These are phyloP conservation scores for Dicrurus megarhynchus DNA, from an alignment of 2,113 vertebrate genomes.

Conservation along the genomic window DNA sequence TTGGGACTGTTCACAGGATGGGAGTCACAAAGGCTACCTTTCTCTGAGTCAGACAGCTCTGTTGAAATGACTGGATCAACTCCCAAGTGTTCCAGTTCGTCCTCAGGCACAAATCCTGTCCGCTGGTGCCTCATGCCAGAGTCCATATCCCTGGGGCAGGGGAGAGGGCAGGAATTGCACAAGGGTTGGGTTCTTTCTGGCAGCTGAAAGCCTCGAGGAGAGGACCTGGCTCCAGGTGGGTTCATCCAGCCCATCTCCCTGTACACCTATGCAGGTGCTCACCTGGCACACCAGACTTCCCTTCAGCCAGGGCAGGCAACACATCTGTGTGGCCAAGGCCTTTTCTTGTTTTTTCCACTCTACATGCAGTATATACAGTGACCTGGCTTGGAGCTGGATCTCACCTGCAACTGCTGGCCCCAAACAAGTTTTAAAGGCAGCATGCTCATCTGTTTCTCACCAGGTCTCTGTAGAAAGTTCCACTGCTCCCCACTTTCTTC, in stretches of 20 bases:
- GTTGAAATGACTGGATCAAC: not conserved
- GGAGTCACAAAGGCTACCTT: not conserved
- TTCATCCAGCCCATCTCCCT: not conserved
- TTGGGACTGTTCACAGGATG: not conserved
- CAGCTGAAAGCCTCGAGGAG: not conserved
- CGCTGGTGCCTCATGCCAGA: not conserved
- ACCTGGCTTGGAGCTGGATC: not conserved
- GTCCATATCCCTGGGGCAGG: not conserved
- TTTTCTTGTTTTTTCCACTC: not conserved
- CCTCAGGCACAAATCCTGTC: not conserved
- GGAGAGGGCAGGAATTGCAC: not conserved
- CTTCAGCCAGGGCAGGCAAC: not conserved
- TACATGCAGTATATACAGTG: not conserved
- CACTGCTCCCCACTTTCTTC: not conserved
- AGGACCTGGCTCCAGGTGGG: not conserved
- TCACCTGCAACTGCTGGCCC: not conserved
- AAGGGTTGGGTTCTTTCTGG: not conserved
- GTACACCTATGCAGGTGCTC: not conserved
- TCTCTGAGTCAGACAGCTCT: not conserved
- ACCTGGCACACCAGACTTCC: not conserved
- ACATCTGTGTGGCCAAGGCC: not conserved
- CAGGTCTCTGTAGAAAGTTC: not conserved
- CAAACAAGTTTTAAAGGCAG: not conserved
- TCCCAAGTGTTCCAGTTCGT: not conserved
- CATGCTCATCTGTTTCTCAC: rapidly evolving